A percentile compares a stretch with the other conserved stretches of the same genome.
phyloP scores from a whole-genome alignment of 2,113 vertebrate species.

The Garra rufa region DNA sequence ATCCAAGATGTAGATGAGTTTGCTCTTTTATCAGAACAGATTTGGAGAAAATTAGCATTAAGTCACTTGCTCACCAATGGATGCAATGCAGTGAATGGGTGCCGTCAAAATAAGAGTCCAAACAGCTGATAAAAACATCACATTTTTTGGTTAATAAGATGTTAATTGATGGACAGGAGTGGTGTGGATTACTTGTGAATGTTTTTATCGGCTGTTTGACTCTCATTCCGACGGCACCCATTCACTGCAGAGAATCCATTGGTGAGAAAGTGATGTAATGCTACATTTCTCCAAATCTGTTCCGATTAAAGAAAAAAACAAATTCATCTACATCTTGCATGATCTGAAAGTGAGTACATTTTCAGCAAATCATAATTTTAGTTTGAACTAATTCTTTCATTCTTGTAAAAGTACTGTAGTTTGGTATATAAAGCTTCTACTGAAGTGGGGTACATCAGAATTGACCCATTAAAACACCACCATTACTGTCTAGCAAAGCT shows the following conservation, averaged over 20 bases:
- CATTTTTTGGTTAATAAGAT: no score
- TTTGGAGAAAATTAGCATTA: no score
- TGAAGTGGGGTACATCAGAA: neutral
- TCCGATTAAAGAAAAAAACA: neutral
- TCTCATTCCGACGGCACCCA: neutral
- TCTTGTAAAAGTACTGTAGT: neutral
- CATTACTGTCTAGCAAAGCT: neutral
- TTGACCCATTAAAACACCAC: neutral
- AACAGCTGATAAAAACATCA: no score
- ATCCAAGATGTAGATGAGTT: neutral
- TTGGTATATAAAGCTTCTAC: neutral
- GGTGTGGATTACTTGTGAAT: neutral
- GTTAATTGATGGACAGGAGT: no score
- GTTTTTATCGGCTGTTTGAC: neutral
- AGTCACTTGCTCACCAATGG: no score
- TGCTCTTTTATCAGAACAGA: neutral
- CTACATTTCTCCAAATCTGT: neutral
- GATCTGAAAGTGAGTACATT: no score
- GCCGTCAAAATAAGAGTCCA: neutral
- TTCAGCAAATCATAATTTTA: no score
- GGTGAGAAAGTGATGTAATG: neutral
- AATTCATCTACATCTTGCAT: no score
- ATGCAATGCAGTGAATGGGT: neutral
- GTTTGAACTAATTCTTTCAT: neutral
- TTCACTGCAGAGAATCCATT: neutral